Base-by-base conservation (phyloP, 2,113 vertebrate genomes). In the Petroica traversi region DNA sequence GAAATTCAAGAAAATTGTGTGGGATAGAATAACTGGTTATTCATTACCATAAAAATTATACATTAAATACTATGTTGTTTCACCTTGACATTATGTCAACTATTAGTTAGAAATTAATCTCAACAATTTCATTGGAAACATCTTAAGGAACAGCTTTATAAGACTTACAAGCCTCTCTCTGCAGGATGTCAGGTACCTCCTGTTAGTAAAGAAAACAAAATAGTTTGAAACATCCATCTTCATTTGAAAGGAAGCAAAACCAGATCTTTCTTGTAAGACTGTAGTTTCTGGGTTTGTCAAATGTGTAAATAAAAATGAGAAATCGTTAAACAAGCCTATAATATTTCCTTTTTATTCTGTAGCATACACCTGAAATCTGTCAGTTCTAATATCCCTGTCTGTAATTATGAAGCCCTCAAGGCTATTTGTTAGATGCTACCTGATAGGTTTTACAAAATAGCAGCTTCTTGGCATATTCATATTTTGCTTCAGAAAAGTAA, bases 341-440 rank as follows among this genome's bases (percentile, higher is more conserved):
- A 57, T 89, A 88, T 64, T 94, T 96, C 64, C 34, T 67, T 85
- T 93, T 66, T 71, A 72, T 93, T 92, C 79, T 74, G 31, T 55
- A 83, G 34, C 38, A 80, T 33, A 61, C 14, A 89, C 43, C 52
- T 91, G 40, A 92, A 95, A 89, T 85, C 69, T 93, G 85, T 83
- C 92, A 83, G 43, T 91, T 83, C 31, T 92, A 78, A 92, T 95
- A 91, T 85, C 33, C 59, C 17, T 85, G 22, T 74, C 59, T 95
- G 94, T 93, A 93, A 89, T 94, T 92, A 95, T 45, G 77, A 88
- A 91, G 43, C 6, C 67, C 84, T 94, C 45, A 80, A 83, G 76
- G 90, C 63, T 92, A 69, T 95, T 89, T 94, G 33, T 92, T 94
- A 93, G 55, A 72, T 0, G 0, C 22, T 75, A 61, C 36, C 80